Evolutionary conservation across 2,113 vertebrate genomes (phyloP).

Genomic region (Gallinago jamesoni): DNA sequence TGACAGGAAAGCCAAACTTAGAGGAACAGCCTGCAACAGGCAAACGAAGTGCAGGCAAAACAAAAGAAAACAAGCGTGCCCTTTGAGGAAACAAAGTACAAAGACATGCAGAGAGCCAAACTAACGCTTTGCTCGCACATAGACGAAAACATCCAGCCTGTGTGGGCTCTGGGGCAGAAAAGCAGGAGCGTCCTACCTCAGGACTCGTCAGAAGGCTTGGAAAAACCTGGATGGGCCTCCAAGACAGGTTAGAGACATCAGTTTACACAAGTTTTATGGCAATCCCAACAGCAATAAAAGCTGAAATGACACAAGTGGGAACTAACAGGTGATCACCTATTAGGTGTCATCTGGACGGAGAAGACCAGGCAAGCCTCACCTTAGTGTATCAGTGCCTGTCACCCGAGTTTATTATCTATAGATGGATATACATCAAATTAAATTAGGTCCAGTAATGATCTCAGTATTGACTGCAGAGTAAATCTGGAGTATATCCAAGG

Average conservation of each 20-base stretch:
- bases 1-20: background rate
- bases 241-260: background rate
- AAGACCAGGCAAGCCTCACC: background rate
- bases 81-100: background rate
- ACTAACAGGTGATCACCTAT: background rate
- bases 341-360: background rate
- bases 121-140: accelerated
- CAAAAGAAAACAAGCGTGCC: background rate
- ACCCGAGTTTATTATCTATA: background rate
- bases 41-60: background rate
- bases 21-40: background rate
- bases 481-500: background rate
- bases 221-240: background rate
- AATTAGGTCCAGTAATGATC: background rate
- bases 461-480: background rate
- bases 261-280: background rate
- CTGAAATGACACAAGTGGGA: background rate
- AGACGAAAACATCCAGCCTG: background rate
- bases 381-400: background rate
- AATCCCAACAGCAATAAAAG: background rate
- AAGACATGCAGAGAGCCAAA: background rate
- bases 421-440: background rate
- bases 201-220: background rate
- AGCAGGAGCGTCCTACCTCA: background rate
- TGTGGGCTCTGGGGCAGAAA: background rate